Percentiles rank a stretch among this genome's conserved stretches.
These are phyloP conservation scores for Drosophila silvestris DNA, from an alignment of 2,888 invertebrate genomes.

Conservation along the genomic window DNA sequence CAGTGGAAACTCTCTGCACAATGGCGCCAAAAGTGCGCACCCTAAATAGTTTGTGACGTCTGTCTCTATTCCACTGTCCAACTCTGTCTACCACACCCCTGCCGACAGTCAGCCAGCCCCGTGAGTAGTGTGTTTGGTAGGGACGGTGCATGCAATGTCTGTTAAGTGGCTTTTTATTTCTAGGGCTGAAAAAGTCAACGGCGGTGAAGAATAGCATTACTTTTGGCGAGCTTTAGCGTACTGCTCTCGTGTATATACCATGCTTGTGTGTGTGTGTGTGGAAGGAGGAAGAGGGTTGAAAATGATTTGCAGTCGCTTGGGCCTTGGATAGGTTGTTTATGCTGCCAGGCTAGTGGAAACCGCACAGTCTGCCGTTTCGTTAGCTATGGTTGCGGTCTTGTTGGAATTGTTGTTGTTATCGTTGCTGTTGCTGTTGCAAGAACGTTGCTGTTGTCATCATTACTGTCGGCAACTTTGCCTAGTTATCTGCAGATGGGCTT, in stretches of 20 bases:
- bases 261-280: conserved; percentile 2
- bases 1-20: conserved; percentile 40
- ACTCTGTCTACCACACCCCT: neutral
- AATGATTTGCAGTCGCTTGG: conserved; percentile 66
- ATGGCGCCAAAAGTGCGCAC: conserved; percentile 58
- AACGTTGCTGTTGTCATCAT: conserved; percentile 71
- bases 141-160: conserved; percentile 37
- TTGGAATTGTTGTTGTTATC: conserved; percentile 28
- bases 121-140: conserved; percentile 11
- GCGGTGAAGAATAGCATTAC: conserved; percentile 44
- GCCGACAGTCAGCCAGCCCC: neutral
- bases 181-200: conserved; percentile 53
- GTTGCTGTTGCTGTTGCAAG: conserved; percentile 15
- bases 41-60: conserved; percentile 64
- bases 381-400: conserved; percentile 51
- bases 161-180: conserved; percentile 70
- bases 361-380: conserved; percentile 45
- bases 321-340: conserved; percentile 62
- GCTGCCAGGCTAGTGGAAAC: conserved; percentile 48
- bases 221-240: conserved; percentile 32
- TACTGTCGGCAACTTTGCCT: conserved; percentile 62
- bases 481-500: conserved; percentile 35
- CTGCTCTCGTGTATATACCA: conserved; percentile 15
- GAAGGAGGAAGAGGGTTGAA: conserved; percentile 8
- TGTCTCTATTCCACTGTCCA: neutral